Evolutionary conservation across 2,113 vertebrate species (phyloP).

Genomic region (Elgaria multicarinata): DNA sequence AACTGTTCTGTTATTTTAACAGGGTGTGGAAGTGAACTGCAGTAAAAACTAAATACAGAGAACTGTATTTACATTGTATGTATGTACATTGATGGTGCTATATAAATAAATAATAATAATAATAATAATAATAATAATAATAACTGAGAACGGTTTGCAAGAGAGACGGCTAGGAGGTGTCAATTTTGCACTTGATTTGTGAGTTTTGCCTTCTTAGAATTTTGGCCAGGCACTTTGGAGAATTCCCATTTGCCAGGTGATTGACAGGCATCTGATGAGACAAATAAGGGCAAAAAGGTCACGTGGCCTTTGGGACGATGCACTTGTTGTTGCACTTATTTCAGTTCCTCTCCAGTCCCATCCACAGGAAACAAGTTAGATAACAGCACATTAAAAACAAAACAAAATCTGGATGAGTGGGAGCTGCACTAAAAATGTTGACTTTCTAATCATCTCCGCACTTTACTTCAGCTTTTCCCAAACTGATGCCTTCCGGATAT

Average conservation of each 20-base stretch:
- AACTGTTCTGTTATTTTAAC: constrained; percentile 14
- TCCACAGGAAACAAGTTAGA: not conserved
- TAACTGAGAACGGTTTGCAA: not conserved
- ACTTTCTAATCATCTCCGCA: not conserved
- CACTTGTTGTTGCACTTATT: not conserved
- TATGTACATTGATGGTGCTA: too few species aligned
- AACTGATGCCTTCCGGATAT: too few species aligned
- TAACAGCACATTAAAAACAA: not conserved
- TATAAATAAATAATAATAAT: too few species aligned
- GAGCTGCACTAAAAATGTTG: not conserved
- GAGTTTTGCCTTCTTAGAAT: not conserved
- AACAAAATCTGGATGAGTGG: not conserved
- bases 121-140: too few species aligned
- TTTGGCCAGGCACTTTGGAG: not conserved
- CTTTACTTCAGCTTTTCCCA: not conserved
- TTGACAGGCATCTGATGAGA: not conserved
- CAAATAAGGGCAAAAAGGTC: not conserved
- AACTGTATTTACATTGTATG: too few species aligned
- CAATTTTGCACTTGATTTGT: not conserved
- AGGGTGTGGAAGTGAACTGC: not conserved
- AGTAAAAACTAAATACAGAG: not conserved
- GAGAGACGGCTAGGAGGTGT: not conserved
- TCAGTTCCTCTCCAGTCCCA: not conserved
- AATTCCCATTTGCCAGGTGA: not conserved
- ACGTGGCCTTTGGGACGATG: not conserved